Base-by-base conservation (phyloP, 2,797 vertebrate species). In the Gymnothorax javanicus region DNA sequence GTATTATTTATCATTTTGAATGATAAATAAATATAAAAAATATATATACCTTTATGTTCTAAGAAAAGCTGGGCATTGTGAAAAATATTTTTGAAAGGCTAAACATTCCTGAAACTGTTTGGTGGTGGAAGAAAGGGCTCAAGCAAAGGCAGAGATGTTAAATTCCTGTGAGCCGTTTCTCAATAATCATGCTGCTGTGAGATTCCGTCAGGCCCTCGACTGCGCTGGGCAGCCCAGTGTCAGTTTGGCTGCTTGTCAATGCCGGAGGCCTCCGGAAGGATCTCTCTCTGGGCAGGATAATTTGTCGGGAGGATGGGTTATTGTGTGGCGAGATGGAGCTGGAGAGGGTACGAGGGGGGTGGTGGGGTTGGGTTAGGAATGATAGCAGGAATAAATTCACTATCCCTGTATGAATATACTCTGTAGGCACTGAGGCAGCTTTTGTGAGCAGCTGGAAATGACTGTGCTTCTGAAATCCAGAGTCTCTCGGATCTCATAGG, bases 1-100 rank as follows among this genome's bases (percentile, higher is more conserved):
- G 90, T 90, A 87, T 91, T 88, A 90, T 92, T 92, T 86, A 86
- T 87, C 88, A 87, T 87, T 79, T 82, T 59, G 81, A 33, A 57
- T 59, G 81, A 11, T 27, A 83, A 59, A n/a, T 83, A 58, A 15
- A 56, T 73, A 54, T 69, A 56, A 43, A 69, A 85, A 59, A 77
- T 71, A 43, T 11, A 4, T 56, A 7, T 7, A 50, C 58, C 27
- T 75, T 12, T 73, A 73, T 27, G 4, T n/a, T 7, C n/a, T 27
- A 27, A 73, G 33, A 69, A 59, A 84, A 12, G 2, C 3, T 4
- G 43, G 60, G 73, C 77, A 25, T 57, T 54, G 69, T 79, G 54
- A 50, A 13, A 52, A 11, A 50, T 77, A 84, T 43, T 33, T 77
- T 15, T 56, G 71, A 69, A 81, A 56, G 83, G 50, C 56, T 79